Evolutionary conservation across 2,888 invertebrate genomes (phyloP).

Genomic region (Leucophora obtusa): DNA sequence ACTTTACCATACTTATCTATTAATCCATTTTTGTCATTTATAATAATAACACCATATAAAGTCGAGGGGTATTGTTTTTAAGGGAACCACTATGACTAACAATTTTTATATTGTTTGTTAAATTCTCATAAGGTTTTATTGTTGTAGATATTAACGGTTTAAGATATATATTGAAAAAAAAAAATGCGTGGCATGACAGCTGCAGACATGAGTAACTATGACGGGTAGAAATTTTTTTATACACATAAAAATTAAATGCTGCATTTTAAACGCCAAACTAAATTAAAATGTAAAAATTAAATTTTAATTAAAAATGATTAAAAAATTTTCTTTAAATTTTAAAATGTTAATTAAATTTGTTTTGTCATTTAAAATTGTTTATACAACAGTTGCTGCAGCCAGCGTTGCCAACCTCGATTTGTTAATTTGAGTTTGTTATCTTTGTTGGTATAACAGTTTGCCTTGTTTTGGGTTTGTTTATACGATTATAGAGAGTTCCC

Average conservation of each 20-base stretch:
- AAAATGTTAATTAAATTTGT: too few species aligned
- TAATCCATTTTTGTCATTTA: not conserved
- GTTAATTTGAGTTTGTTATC: too few species aligned
- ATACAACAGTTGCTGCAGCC: too few species aligned
- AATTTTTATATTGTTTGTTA: not conserved
- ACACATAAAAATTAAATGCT: not conserved
- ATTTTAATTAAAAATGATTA: too few species aligned
- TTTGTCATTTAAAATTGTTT: too few species aligned
- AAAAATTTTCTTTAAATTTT: too few species aligned
- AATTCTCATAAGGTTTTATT: not conserved
- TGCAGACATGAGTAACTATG: not conserved
- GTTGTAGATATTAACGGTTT: not conserved
- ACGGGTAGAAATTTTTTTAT: not conserved
- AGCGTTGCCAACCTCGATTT: too few species aligned
- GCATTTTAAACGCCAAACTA: too few species aligned
- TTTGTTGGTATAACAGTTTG: too few species aligned
- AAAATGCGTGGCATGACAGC: not conserved
- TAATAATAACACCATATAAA: not conserved
- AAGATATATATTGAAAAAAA: not conserved
- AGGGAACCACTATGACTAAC: slow-evolving; percentile 15
- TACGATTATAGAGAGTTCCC: too few species aligned
- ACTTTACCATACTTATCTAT: slow-evolving; percentile 14
- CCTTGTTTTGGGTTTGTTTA: too few species aligned
- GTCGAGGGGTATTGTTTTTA: not conserved
- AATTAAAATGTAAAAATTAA: too few species aligned